Evolutionary conservation across 2,888 invertebrate genomes (phyloP), one percentile per base, ranked within the genome.

Genomic region (Ophion ventricosus): DNA sequence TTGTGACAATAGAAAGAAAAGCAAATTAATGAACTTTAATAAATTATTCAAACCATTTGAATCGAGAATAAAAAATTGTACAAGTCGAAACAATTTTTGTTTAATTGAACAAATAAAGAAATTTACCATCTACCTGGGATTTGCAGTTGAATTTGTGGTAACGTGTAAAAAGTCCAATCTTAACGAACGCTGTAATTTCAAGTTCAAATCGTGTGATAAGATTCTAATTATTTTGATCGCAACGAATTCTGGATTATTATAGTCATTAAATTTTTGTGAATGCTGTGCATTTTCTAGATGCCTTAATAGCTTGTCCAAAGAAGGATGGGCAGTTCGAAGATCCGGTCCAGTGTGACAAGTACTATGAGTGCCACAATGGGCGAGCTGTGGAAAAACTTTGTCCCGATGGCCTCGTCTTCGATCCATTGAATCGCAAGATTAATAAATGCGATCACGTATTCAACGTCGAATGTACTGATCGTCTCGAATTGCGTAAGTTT

Each of bases 391-490:
- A 96, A 88, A 97, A 97, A 93, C 93, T 97, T 3, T 98, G 98
- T 90, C 97, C 97, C 5, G 98, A 98, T 92, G 98, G 98, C 83
- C 94, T 98, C 56, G 97, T 98, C 72, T 98, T 98, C 93, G 98
- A 98, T 94, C 97, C 96, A 0, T 94, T 96, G 87, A 97, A 97
- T 93, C 96, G 97, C 90, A 97, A 97, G 94, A 95, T 97, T 92
- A 98, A 98, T 95, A 98, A 98, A 92, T 98, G 98, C 92, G 98
- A 98, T 94, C 97, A 98, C 92, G 97, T 97, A 91, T 98, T 98
- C 95, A 98, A 97, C 91, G 97, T 97, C 25, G 98, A 98, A 92
- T 98, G 98, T 91, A 97, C 97, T 74, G 97, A 98, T 92, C 96
- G 98, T 92, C 95, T 96, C 72, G 97, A 98, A 94, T 95, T 98